Percentiles rank a stretch among this genome's conserved stretches.
Evolutionary conservation across 2,113 vertebrate species (phyloP).

Genomic region (Galemys pyrenaicus): DNA sequence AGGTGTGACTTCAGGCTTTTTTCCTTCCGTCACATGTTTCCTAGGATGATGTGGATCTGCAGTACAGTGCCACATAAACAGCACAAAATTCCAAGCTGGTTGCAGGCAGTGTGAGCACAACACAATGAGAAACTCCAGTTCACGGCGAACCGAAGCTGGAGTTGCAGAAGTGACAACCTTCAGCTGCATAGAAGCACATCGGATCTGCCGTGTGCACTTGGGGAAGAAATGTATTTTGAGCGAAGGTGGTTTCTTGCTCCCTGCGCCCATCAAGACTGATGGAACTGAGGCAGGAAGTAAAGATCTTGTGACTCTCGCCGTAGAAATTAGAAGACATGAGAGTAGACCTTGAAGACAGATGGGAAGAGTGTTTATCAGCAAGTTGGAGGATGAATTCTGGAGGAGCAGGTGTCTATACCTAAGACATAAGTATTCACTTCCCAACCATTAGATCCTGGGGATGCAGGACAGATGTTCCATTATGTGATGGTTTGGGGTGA

Average conservation of each 20-base stretch:
- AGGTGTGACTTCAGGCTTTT: not conserved
- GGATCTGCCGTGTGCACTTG: too few relatives aligned
- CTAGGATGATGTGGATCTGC: not conserved
- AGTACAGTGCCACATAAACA: not conserved
- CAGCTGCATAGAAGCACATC: slow-evolving; percentile 38
- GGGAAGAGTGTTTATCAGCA: not conserved
- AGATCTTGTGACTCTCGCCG: slow-evolving; percentile 51
- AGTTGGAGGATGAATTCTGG: not conserved
- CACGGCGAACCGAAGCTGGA: slow-evolving; percentile 60
- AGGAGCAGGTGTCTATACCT: not conserved
- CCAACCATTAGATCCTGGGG: not conserved
- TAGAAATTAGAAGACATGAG: slow-evolving; percentile 37
- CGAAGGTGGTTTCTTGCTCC: slow-evolving; percentile 53
- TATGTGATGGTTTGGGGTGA: not conserved
- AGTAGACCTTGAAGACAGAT: slow-evolving; percentile 55
- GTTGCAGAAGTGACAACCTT: slow-evolving; percentile 67
- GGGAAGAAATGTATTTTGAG: slow-evolving; percentile 72
- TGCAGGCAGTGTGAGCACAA: slow-evolving; percentile 33
- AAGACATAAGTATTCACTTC: not conserved
- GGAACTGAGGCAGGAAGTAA: slow-evolving; percentile 66
- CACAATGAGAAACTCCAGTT: slow-evolving; percentile 19
- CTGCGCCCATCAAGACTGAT: slow-evolving; percentile 66
- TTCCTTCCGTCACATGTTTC: slow-evolving; percentile 6
- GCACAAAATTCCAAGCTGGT: slow-evolving; percentile 38
- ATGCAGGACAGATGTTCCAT: not conserved